Evolutionary conservation across 2,888 invertebrate genomes (phyloP).

Genomic region (Petrolisthes manimaculis): DNA sequence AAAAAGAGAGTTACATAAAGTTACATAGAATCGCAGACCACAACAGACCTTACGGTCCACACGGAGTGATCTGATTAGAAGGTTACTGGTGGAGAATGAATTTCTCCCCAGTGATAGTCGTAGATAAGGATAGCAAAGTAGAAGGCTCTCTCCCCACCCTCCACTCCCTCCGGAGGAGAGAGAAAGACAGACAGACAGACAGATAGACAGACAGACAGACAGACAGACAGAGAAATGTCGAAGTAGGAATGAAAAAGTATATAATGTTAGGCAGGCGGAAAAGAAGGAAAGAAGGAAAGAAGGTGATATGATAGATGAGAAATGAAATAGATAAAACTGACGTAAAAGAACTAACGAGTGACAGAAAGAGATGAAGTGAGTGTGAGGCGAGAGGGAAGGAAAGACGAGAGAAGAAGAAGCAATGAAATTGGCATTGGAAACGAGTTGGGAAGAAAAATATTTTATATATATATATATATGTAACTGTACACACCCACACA

Average conservation of each 20-base stretch:
- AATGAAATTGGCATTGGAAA: background rate
- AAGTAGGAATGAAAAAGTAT: background rate
- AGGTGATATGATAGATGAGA: background rate
- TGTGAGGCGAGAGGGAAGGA: background rate
- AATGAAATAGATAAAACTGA: background rate
- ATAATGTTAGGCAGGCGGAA: background rate
- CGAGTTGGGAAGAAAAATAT: background rate
- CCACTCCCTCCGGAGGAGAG: too few relatives aligned
- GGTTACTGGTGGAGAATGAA: too few relatives aligned
- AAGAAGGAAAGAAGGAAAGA: background rate
- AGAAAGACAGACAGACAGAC: background rate
- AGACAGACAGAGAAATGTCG: too few relatives aligned
- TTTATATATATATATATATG: background rate
- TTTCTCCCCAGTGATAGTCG: too few relatives aligned
- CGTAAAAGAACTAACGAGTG: background rate
- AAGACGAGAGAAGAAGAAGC: background rate
- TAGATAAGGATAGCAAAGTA: too few relatives aligned
- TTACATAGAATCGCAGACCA: too few relatives aligned
- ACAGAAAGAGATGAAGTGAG: background rate
- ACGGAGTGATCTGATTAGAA: too few relatives aligned
- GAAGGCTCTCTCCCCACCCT: too few relatives aligned
- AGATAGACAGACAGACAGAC: background rate
- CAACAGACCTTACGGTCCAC: too few relatives aligned
- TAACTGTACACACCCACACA: background rate
- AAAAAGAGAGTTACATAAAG: background rate